Percentiles rank a stretch among this genome's conserved stretches.
Conservation (phyloP, 2,113 vertebrate species). For the Donacobius atricapilla region DNA sequence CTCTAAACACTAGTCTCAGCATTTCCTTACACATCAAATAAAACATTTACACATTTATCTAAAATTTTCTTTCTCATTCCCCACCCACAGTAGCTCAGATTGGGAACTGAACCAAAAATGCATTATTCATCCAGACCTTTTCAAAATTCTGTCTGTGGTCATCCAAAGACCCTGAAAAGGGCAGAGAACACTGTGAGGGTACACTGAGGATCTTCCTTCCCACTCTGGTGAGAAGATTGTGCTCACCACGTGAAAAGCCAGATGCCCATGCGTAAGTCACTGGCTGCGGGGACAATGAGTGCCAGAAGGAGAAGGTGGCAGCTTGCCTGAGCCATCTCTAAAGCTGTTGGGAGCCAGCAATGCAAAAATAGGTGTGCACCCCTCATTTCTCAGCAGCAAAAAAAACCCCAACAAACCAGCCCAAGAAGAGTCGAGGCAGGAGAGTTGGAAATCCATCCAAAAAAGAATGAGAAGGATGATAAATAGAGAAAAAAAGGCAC, state of each 20-base stretch:
- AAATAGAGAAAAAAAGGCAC: background rate
- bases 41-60: background rate
- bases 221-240: background rate
- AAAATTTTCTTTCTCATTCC: background rate
- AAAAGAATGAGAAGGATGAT: background rate
- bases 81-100: background rate
- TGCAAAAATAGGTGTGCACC: background rate
- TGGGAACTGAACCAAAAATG: background rate
- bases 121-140: background rate
- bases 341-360: background rate
- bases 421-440: background rate
- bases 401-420: background rate
- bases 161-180: background rate
- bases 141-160: background rate
- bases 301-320: background rate
- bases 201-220: background rate
- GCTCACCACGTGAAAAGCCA: background rate
- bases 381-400: background rate
- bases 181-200: background rate
- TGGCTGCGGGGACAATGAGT: background rate
- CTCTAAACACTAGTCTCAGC: background rate
- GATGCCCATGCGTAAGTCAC: background rate
- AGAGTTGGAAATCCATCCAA: background rate
- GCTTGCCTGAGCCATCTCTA: background rate
- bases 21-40: background rate